Percentiles rank a stretch among this genome's conserved stretches.
These are phyloP conservation scores for Heliangelus exortis DNA, from an alignment of 2,797 vertebrate genomes.

Conservation along the genomic window DNA sequence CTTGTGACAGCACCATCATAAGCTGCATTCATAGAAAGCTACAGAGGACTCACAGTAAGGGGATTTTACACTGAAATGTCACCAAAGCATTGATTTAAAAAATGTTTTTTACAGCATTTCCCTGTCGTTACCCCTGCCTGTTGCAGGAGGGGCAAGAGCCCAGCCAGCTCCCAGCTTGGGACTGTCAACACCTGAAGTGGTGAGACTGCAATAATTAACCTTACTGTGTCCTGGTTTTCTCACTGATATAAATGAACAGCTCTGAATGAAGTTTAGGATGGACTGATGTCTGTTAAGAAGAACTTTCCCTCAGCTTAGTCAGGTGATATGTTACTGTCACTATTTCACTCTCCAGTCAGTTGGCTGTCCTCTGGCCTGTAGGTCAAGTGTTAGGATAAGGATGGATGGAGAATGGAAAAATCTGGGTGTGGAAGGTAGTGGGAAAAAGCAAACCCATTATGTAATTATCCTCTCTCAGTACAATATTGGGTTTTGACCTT, in stretches of 20 bases:
- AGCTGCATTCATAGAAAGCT: neutral
- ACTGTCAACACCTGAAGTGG: neutral
- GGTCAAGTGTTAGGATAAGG: neutral
- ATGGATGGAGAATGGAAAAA: neutral
- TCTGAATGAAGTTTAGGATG: neutral
- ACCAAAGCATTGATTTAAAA: accelerated
- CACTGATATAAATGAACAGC: neutral
- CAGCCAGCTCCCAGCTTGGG: neutral
- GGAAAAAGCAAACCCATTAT: neutral
- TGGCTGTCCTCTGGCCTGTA: neutral
- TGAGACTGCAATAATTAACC: neutral
- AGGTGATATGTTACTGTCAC: accelerated
- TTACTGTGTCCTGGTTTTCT: neutral
- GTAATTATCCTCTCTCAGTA: neutral
- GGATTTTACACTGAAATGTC: neutral
- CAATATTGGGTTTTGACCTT: neutral
- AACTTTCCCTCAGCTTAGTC: neutral
- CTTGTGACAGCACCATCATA: neutral
- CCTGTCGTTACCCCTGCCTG: neutral
- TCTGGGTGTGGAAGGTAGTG: neutral
- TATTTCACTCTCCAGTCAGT: neutral
- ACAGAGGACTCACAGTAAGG: neutral
- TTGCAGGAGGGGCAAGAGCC: neutral
- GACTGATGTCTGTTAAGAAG: neutral
- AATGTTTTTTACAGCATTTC: neutral